Conservation (phyloP, 2,797 vertebrate species). For the Eurystomus glaucurus region DNA sequence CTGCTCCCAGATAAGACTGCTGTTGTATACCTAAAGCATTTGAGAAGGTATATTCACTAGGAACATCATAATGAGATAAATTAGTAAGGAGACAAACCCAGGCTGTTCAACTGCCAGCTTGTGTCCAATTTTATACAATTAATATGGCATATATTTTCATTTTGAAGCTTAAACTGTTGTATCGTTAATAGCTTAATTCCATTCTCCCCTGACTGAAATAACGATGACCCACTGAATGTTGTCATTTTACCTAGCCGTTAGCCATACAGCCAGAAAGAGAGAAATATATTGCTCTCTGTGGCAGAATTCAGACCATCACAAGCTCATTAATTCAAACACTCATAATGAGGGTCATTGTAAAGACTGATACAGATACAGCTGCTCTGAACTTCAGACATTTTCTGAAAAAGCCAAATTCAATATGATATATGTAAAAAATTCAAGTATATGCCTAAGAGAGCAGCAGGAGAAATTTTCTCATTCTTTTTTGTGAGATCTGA, state of each 20-base stretch:
- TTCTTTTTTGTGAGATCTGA: conserved; percentile 81
- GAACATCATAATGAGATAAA: conserved; percentile 66
- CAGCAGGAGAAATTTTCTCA: conserved; percentile 78
- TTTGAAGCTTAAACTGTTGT: conserved; percentile 63
- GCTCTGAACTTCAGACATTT: conserved; percentile 78
- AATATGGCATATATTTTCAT: conserved; percentile 69
- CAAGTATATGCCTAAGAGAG: conserved; percentile 75
- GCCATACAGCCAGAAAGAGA: neutral
- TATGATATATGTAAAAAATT: conserved; percentile 81
- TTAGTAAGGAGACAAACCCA: conserved; percentile 67
- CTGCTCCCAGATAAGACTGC: conserved; percentile 6
- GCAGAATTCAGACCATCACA: conserved; percentile 66
- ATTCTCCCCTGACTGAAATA: conserved; percentile 23
- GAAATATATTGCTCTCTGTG: conserved; percentile 19
- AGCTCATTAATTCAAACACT: conserved; percentile 77
- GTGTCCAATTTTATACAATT: conserved; percentile 73
- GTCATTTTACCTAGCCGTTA: conserved; percentile 14
- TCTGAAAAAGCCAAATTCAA: conserved; percentile 78
- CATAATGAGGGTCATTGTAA: conserved; percentile 77
- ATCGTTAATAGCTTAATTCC: conserved; percentile 65
- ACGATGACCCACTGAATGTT: conserved; percentile 39
- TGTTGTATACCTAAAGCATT: conserved; percentile 43
- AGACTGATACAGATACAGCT: conserved; percentile 71
- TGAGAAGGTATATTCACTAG: neutral
- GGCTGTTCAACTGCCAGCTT: conserved; percentile 69